phyloP scores from a whole-genome alignment of 2,797 vertebrate genomes.

The Sebastes diploproa region DNA sequence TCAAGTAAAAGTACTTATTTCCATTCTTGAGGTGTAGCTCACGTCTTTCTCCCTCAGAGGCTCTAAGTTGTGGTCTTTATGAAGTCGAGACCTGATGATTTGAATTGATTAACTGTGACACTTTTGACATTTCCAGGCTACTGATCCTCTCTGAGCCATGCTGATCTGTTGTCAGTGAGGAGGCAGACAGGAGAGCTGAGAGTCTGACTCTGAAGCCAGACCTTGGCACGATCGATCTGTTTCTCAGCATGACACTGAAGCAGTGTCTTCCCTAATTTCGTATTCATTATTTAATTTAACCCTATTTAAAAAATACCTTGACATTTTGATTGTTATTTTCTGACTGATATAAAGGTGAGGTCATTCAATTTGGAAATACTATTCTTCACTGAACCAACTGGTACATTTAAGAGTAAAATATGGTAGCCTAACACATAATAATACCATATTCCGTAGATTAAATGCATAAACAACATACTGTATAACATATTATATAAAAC shows the following conservation, averaged over 20 bases:
- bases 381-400: background rate
- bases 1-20: background rate
- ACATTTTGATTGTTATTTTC: slow-evolving; percentile 4
- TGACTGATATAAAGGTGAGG: background rate
- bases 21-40: background rate
- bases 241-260: slow-evolving; percentile 8
- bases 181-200: slow-evolving; percentile 21
- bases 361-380: background rate
- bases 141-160: slow-evolving; percentile 51
- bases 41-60: background rate
- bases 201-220: slow-evolving; percentile 11
- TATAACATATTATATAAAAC: background rate
- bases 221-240: slow-evolving; percentile 20
- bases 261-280: background rate
- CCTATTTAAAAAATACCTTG: slow-evolving; percentile 2
- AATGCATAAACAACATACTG: background rate
- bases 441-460: background rate
- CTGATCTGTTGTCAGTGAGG: slow-evolving; percentile 53
- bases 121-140: slow-evolving; percentile 64
- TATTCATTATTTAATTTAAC: background rate
- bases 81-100: slow-evolving; percentile 51
- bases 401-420: background rate
- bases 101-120: slow-evolving; percentile 57
- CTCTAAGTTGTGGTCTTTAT: slow-evolving; percentile 50
- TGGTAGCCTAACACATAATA: background rate